Base-by-base conservation (phyloP, 2,113 vertebrate genomes). In the Rhipidura dahli region DNA sequence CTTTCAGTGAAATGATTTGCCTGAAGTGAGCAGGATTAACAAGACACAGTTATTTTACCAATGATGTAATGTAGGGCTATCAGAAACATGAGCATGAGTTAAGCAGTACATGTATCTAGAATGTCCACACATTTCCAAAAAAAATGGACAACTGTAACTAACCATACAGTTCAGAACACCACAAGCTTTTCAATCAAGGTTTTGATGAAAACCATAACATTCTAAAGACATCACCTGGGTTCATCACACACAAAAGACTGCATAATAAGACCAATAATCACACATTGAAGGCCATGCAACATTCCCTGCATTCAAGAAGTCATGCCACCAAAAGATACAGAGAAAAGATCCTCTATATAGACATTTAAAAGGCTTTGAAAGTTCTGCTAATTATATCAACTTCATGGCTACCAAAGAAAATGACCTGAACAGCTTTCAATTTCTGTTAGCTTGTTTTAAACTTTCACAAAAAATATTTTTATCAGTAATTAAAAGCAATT, bases 191-290 rank as follows among this genome's bases (percentile, higher is more conserved):
- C 50, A 80, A 3, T 84, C 75, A 80, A 86, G 23, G 4, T 68
- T 94, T 60, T 96, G 78, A 87, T 93, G 75, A 91, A 93, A 95
- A 23, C 19, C 47, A 18, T 82, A 84, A 56, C 45, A 76, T 90
- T 87, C 65, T 77, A 65, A 88, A 92, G 61, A 84, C 13, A 79
- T 11, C 15, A 50, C 10, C 44, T 90, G 54, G 39, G 33, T 88
- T 83, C 60, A 83, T 39, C 11, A 33, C 13, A 71, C 30, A 63
- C 10, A 80, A 71, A 68, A 78, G 47, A 30, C 78, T 83, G 24
- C 39, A 42, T 83, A 53, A 35, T 91, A 76, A 72, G 64, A 64
- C 27, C 31, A 51, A 26, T 83, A 95, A 87, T 83, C 20, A 78
- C 20, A 84, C 10, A 19, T 3, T 49, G 63, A 82, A 88, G 44